Evolutionary conservation across 2,888 invertebrate species (phyloP), one percentile per base, ranked within the genome.

Genomic region (Pandemis heparana): DNA sequence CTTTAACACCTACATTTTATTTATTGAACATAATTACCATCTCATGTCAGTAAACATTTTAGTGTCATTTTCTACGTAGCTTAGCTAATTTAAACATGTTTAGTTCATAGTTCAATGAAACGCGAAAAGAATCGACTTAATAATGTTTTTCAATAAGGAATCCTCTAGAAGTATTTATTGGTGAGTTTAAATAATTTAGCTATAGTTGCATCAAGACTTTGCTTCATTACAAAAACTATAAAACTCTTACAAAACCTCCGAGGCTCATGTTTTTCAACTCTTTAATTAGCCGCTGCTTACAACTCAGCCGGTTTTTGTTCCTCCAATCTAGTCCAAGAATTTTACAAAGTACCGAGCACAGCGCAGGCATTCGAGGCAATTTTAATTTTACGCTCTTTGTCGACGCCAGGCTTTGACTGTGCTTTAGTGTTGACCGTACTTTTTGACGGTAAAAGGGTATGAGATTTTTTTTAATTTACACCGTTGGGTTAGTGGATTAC

Each of bases 301-400:
- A 68, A 56, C 51, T 23, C 32, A 32, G 53, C 43, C 7, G 14
- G 67, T 72, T 67, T 66, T 72, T 72, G 67, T 67, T 56, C 56
- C 61, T 72, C 62, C 72, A 67, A 63, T 72, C 67, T 72, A 62
- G 67, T 71, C 65, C 61, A 48, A 68, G 72, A 72, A 72, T 68
- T 72, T 72, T 14, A 68, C 72, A 72, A 68, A 72, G 67, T 67
- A 68, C 67, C 56, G 62, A 38, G 39, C 18, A 14, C 43, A 61
- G 62, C 43, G 72, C 67, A 14, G 72, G 67, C 67, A 63, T 72
- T 46, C 56, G 66, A 46, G 72, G 62, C 72, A 68, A 63, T 72
- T 72, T 72, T 67, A 62, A 72, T 72, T 68, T 72, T 63, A 23
- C 32, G 23, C 65, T 60, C 66, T 72, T 72, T 67, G 72, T 68